Evolutionary conservation across 2,113 vertebrate species (phyloP).

Genomic region (Macquaria ambigua): DNA sequence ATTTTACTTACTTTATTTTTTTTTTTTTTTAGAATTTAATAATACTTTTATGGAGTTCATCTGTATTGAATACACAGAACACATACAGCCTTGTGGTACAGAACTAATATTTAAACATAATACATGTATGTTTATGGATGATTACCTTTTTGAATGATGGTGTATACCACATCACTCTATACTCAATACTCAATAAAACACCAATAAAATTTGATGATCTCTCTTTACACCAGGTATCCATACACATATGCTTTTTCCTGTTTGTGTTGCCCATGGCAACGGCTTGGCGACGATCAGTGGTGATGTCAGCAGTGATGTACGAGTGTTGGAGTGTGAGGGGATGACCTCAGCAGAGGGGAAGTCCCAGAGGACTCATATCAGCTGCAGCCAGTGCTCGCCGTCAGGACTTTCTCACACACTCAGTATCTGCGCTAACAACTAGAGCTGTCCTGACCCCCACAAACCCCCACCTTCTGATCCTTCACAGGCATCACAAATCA

Average conservation of each 20-base stretch:
- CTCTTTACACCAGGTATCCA: background rate
- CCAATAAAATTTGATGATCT: constrained; percentile 37
- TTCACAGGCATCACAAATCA: constrained; percentile 56
- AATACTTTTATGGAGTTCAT: background rate
- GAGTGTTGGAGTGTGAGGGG: constrained; percentile 55
- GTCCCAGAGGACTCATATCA: constrained; percentile 67
- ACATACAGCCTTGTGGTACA: background rate
- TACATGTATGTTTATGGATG: background rate
- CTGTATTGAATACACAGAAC: background rate
- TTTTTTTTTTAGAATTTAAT: background rate
- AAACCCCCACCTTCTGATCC: constrained; percentile 13
- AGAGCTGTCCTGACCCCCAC: background rate
- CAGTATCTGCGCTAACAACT: constrained; percentile 27
- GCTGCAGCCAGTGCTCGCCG: constrained; percentile 54
- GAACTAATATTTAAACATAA: background rate
- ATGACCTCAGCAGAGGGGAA: constrained; percentile 71
- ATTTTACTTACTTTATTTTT: background rate
- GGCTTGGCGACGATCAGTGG: constrained; percentile 27
- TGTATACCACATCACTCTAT: background rate
- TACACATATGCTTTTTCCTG: constrained; percentile 45
- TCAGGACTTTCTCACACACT: constrained; percentile 79
- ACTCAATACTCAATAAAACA: constrained; percentile 28
- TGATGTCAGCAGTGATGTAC: constrained; percentile 79
- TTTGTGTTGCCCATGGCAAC: constrained; percentile 63
- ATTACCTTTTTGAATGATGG: background rate